These are phyloP conservation scores for Pteronura brasiliensis DNA, from an alignment of 2,113 vertebrate genomes.

Conservation along the genomic window DNA sequence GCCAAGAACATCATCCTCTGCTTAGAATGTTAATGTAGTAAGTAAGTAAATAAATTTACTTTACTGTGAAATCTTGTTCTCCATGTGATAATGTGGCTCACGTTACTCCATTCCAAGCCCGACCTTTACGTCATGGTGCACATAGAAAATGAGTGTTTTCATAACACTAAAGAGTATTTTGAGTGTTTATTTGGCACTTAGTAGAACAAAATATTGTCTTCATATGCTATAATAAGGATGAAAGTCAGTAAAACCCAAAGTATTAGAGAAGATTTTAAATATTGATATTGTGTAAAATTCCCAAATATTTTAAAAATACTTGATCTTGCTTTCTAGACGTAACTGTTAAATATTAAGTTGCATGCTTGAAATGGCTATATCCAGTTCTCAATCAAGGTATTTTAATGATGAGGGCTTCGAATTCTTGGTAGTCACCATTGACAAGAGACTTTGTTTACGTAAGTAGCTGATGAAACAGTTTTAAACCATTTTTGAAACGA, in stretches of 20 bases:
- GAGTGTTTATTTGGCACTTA: not conserved
- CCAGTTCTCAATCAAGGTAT: not conserved
- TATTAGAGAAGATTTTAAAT: conserved; percentile 4
- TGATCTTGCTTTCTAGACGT: not conserved
- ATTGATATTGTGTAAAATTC: not conserved
- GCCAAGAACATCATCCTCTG: not conserved
- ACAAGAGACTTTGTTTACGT: not conserved
- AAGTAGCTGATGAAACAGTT: not conserved
- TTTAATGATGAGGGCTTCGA: not conserved
- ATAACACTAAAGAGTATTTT: not conserved
- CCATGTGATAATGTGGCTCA: not conserved
- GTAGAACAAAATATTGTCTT: not conserved
- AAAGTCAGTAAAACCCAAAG: not conserved
- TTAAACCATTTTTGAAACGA: not conserved
- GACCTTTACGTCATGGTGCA: not conserved
- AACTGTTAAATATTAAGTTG: not conserved
- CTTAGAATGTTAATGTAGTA: not conserved
- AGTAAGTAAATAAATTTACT: not conserved
- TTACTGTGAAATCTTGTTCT: not conserved
- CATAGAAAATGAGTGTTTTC: not conserved
- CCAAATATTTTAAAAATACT: not conserved
- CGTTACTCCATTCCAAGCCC: not conserved
- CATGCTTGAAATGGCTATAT: not conserved
- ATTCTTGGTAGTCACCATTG: not conserved
- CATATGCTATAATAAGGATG: not conserved